Evolutionary conservation across 2,888 invertebrate genomes (phyloP).

Genomic region (Pristionchus japonicus): DNA sequence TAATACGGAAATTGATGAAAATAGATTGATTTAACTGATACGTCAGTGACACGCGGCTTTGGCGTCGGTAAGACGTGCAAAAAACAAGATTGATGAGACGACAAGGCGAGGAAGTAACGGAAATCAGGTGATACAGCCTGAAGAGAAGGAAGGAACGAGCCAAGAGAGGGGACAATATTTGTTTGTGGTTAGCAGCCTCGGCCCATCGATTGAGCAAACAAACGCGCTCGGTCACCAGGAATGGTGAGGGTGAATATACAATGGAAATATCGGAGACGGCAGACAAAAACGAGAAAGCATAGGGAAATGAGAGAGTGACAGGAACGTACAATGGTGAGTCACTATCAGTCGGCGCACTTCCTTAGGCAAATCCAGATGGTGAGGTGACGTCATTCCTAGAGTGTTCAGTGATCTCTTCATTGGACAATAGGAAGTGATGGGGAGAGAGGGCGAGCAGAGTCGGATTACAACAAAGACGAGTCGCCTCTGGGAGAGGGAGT

Average conservation of each 20-base stretch:
- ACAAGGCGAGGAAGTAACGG: background rate
- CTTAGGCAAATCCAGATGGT: background rate
- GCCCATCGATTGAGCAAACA: conserved; percentile 26
- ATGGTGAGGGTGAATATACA: background rate
- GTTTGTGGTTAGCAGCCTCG: background rate
- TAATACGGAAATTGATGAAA: too few species aligned
- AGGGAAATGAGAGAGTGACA: background rate
- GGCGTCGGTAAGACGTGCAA: background rate
- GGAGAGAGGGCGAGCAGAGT: background rate
- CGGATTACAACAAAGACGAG: conserved; percentile 20
- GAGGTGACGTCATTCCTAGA: background rate
- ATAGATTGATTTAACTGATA: too few species aligned
- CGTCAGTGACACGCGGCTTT: too few species aligned
- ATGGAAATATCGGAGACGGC: background rate
- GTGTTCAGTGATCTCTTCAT: background rate
- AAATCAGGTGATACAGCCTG: background rate
- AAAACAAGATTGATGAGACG: conserved; percentile 16
- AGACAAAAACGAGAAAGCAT: background rate
- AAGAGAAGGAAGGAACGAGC: background rate
- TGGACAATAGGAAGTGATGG: background rate
- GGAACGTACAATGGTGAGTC: conserved; percentile 22
- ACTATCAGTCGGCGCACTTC: background rate
- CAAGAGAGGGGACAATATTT: background rate
- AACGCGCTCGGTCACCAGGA: background rate
- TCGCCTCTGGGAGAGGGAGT: background rate